Evolutionary conservation across 2,888 invertebrate species (phyloP), one percentile per base, ranked within the genome.

Genomic region (Conchocele bisecta): DNA sequence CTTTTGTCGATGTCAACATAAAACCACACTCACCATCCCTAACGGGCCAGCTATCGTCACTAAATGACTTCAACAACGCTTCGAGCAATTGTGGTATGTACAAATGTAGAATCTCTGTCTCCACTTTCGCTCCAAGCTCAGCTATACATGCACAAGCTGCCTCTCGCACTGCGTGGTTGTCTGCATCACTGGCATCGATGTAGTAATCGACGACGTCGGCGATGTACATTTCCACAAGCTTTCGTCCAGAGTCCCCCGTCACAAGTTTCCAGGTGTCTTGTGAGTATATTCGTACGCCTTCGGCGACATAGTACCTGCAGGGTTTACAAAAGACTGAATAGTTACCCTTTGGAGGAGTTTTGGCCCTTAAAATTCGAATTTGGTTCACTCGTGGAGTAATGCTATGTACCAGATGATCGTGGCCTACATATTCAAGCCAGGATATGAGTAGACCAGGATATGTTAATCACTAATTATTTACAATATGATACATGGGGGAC

Each of bases 31-130:
- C 83, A 93, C 93, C 92, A 89, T 93, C 93, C 82, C 93, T 84
- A 17, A 93, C 93, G 63, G 93, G 93, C 93, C 93, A 93, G 80
- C 92, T 93, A 57, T 93, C 92, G 88, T 93, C 93, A 76, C 90
- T 89, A 82, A 93, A 93, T 79, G 93, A 93, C 1, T 89, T 84
- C 20, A 92, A 79, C 15, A 93, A 86, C 2, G 93, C 91, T 51
- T 91, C 89, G 42, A 93, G 81, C 7, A 93, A 85, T 29, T 73
- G 77, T 24, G 87, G 78, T n/a, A 93, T 91, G 79, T 90, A 87
- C 0, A 92, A 91, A 37, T 89, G 82, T 2, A 93, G 91, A 29
- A 88, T 86, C n/a, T 84, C 81, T 42, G 83, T 86, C 66, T 86
- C 85, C 37, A 91, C 90, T 88, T 93, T 93, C 2, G 91, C 87